phyloP scores from a whole-genome alignment of 2,888 invertebrate species.

The Tanypteryx hageni region DNA sequence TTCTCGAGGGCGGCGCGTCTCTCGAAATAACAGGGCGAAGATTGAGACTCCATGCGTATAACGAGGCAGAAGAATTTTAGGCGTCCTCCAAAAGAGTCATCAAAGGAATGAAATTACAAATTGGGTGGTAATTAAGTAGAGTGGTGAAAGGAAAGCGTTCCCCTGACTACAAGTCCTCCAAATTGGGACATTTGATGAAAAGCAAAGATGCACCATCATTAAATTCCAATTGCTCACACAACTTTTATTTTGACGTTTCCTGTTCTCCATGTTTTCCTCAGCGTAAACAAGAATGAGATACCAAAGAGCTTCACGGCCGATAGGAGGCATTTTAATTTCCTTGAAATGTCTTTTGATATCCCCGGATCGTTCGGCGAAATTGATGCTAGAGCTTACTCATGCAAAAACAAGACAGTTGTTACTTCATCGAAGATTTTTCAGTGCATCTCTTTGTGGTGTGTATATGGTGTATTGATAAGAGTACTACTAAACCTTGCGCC shows the following conservation, averaged over 20 bases:
- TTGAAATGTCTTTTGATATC: too few relatives aligned
- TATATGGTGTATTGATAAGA: too few relatives aligned
- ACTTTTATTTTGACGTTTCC: not conserved
- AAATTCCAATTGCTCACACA: slow-evolving; percentile 37
- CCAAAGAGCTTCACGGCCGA: too few relatives aligned
- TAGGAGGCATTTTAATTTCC: too few relatives aligned
- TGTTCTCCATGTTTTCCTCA: too few relatives aligned
- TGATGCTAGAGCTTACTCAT: too few relatives aligned
- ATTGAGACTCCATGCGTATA: slow-evolving; percentile 39
- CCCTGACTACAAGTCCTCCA: not conserved
- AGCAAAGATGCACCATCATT: slow-evolving; percentile 45
- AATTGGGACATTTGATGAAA: slow-evolving; percentile 8
- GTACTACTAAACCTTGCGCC: too few relatives aligned
- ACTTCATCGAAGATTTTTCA: too few relatives aligned
- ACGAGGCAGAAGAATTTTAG: slow-evolving; percentile 15
- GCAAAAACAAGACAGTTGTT: too few relatives aligned
- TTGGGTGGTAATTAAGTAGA: slow-evolving; percentile 40
- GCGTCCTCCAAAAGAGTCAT: not conserved
- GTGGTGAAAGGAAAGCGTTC: slow-evolving; percentile 34
- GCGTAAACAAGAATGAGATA: too few relatives aligned
- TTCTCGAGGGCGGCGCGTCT: not conserved
- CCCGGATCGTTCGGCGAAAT: too few relatives aligned
- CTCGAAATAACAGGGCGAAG: slow-evolving; percentile 10
- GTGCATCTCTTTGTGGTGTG: too few relatives aligned
- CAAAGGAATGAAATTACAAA: slow-evolving; percentile 40